A percentile compares a stretch with the other conserved stretches of the same genome.
These are phyloP conservation scores for Drosophila baimaii DNA, from an alignment of 1,140 invertebrate genomes.

Conservation along the genomic window DNA sequence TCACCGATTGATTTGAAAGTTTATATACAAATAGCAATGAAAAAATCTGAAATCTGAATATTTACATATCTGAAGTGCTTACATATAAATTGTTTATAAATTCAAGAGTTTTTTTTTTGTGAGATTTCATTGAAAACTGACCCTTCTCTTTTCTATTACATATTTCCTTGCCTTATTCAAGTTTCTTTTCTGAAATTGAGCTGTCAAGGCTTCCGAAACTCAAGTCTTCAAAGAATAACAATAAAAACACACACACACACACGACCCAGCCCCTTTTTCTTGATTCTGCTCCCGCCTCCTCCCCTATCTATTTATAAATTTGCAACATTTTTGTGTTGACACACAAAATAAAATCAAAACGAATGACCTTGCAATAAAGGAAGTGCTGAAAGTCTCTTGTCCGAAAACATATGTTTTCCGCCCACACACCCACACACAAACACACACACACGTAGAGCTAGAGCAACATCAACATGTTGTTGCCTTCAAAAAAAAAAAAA, in stretches of 20 bases:
- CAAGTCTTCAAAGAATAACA: background rate
- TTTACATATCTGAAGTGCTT: background rate
- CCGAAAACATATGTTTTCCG: conserved; percentile 66
- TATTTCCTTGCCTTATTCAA: no score
- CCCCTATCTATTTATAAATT: background rate
- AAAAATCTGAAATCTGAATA: background rate
- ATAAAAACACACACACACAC: background rate
- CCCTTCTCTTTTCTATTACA: background rate
- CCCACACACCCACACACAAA: conserved; percentile 4
- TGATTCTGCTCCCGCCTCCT: background rate
- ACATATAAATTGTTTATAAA: background rate
- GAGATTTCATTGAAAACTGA: background rate
- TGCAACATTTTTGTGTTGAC: conserved; percentile 58
- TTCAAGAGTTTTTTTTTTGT: no score
- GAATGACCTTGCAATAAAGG: conserved; percentile 75
- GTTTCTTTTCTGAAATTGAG: background rate
- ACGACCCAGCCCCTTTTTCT: background rate
- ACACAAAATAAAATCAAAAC: conserved; percentile 81
- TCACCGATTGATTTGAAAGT: background rate
- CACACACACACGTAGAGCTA: background rate
- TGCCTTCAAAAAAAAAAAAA: conserved; percentile 31
- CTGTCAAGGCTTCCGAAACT: no score
- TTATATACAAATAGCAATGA: background rate
- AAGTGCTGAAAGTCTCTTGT: conserved; percentile 50
- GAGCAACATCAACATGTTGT: conserved; percentile 67